Evolutionary conservation across 2,113 vertebrate genomes (phyloP).

Genomic region (Dendropsophus ebraccatus): DNA sequence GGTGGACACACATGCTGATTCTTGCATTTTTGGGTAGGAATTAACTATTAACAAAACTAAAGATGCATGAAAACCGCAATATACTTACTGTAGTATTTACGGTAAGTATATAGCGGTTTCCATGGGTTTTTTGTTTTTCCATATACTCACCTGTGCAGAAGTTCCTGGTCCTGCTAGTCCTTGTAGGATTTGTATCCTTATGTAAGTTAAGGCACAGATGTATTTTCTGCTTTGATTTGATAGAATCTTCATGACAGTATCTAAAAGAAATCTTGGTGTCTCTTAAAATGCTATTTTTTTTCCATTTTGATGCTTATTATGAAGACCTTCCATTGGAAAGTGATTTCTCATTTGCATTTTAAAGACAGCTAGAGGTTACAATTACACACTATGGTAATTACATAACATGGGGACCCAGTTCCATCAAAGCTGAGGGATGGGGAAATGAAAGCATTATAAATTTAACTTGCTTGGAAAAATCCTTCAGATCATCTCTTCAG

Average conservation of each 20-base stretch:
- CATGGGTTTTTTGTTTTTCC: too few species aligned
- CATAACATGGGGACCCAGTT: not conserved
- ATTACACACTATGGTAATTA: constrained; percentile 9
- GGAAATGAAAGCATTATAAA: constrained; percentile 19
- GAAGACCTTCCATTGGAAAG: not conserved
- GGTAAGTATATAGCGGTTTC: too few species aligned
- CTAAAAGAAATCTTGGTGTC: not conserved
- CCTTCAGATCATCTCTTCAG: not conserved
- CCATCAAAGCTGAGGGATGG: constrained; percentile 6
- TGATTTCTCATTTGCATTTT: constrained; percentile 13
- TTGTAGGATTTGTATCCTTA: too few species aligned
- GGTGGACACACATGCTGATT: too few species aligned
- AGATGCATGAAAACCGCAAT: too few species aligned
- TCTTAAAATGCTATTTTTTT: not conserved
- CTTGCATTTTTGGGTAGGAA: too few species aligned
- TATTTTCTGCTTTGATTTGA: too few species aligned
- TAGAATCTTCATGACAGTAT: not conserved
- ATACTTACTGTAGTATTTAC: too few species aligned
- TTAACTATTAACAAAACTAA: too few species aligned
- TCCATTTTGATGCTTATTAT: not conserved
- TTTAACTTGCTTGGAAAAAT: not conserved
- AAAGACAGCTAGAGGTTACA: constrained; percentile 15
- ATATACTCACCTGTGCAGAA: too few species aligned
- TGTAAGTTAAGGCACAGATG: too few species aligned
- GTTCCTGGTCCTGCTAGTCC: too few species aligned